Evolutionary conservation across 2,113 vertebrate species (phyloP).

Genomic region (Ptyas mucosa): DNA sequence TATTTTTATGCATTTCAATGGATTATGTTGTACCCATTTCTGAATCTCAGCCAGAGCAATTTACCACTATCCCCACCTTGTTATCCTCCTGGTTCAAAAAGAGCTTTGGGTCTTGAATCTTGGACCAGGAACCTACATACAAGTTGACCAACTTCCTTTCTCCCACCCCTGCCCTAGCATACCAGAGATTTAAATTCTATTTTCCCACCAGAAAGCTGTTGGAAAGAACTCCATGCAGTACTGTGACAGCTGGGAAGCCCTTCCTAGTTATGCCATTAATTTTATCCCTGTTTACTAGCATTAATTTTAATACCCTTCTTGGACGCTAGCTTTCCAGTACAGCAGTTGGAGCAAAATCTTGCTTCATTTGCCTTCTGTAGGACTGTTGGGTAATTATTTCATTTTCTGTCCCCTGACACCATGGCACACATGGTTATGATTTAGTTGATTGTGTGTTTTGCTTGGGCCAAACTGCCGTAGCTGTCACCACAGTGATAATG

Average conservation of each 20-base stretch:
- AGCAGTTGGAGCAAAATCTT: constrained; percentile 48
- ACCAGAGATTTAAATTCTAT: background rate
- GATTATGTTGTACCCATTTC: background rate
- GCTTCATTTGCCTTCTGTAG: constrained; percentile 54
- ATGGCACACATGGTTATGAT: background rate
- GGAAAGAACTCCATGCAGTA: constrained; percentile 1
- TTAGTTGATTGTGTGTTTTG: background rate
- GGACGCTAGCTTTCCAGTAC: constrained; percentile 50
- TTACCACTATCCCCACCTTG: background rate
- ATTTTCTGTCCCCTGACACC: constrained; percentile 21
- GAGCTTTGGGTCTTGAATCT: background rate
- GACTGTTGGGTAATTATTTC: constrained; percentile 55
- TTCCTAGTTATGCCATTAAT: constrained; percentile 45
- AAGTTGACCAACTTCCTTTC: background rate
- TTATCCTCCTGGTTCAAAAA: background rate
- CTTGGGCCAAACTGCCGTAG: constrained; percentile 12
- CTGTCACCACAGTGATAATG: background rate
- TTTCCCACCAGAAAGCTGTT: background rate
- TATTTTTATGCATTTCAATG: background rate
- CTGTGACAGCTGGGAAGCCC: constrained; percentile 48
- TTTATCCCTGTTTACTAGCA: constrained; percentile 61
- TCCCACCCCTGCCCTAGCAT: background rate
- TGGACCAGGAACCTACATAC: background rate
- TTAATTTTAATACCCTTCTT: constrained; percentile 61
- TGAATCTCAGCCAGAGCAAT: background rate